Evolutionary conservation across 1,140 invertebrate genomes (phyloP).

Genomic region (Drosophila hydei): DNA sequence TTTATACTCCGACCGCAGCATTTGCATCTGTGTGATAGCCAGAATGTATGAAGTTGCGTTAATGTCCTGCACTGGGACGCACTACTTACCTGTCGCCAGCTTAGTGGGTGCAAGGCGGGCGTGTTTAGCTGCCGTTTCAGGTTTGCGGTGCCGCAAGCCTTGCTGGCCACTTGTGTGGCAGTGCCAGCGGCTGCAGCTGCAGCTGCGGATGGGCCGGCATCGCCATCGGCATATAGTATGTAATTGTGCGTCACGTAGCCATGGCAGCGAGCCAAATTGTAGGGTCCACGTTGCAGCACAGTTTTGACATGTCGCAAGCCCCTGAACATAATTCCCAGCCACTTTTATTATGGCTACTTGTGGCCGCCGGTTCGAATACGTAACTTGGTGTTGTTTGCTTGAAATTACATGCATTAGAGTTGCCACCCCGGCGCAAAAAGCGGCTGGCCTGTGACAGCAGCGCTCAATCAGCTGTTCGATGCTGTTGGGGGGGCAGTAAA

Average conservation of each 20-base stretch:
- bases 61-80: neutral
- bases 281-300: constrained; percentile 65
- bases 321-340: constrained; percentile 66
- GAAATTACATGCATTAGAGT: constrained; percentile 55
- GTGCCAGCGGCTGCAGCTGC: neutral
- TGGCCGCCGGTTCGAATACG: constrained; percentile 58
- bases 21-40: constrained; percentile 52
- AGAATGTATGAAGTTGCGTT: too few species aligned
- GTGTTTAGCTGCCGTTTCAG: constrained; percentile 4
- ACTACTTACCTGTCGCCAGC: constrained; percentile 63
- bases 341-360: constrained; percentile 32
- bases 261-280: constrained; percentile 38
- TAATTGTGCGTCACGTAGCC: constrained; percentile 29
- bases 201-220: neutral
- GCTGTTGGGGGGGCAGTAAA: constrained; percentile 12
- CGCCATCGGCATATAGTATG: constrained; percentile 3
- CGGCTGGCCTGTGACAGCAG: constrained; percentile 36
- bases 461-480: constrained; percentile 50
- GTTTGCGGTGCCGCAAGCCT: constrained; percentile 1
- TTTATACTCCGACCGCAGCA: constrained; percentile 84
- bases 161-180: constrained; percentile 1
- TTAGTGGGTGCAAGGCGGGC: constrained; percentile 45
- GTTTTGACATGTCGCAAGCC: constrained; percentile 67
- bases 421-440: constrained; percentile 56
- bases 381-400: constrained; percentile 60